Conservation (phyloP, 2,888 invertebrate genomes). For the Drosophila lacicola region DNA sequence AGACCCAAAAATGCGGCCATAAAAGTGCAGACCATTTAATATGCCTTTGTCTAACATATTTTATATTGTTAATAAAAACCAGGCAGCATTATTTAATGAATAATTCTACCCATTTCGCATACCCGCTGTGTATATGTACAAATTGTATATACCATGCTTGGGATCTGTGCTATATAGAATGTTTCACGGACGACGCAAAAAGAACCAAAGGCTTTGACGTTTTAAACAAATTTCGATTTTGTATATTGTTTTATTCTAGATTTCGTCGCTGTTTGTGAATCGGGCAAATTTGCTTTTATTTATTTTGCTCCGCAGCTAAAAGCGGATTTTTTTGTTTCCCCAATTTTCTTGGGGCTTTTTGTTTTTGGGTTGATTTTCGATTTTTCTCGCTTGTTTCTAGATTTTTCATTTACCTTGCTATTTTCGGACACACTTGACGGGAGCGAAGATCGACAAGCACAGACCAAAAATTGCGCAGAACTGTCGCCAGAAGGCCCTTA, state of each 20-base stretch:
- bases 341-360: constrained; percentile 28
- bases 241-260: constrained; percentile 47
- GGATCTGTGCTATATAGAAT: constrained; percentile 34
- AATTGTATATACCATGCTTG: constrained; percentile 12
- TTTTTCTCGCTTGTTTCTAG: constrained; percentile 46
- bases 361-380: constrained; percentile 42
- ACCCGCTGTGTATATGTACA: constrained; percentile 2
- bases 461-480: constrained; percentile 71
- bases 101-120: constrained; percentile 20
- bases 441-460: constrained; percentile 63
- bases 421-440: constrained; percentile 80
- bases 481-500: constrained; percentile 78
- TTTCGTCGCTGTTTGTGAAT: constrained; percentile 40
- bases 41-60: constrained; percentile 20
- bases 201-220: constrained; percentile 66
- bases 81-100: constrained; percentile 41
- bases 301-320: constrained; percentile 63
- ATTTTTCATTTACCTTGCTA: constrained; percentile 72
- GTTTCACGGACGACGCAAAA: constrained; percentile 67
- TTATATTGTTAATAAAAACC: constrained; percentile 22
- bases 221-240: constrained; percentile 59
- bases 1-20: constrained; percentile 6
- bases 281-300: constrained; percentile 58
- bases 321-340: constrained; percentile 50
- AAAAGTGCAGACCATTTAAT: constrained; percentile 12